A percentile compares a stretch with the other conserved stretches of the same genome.
Conservation (phyloP, 2,113 vertebrate genomes). For the Leiothrix lutea region DNA sequence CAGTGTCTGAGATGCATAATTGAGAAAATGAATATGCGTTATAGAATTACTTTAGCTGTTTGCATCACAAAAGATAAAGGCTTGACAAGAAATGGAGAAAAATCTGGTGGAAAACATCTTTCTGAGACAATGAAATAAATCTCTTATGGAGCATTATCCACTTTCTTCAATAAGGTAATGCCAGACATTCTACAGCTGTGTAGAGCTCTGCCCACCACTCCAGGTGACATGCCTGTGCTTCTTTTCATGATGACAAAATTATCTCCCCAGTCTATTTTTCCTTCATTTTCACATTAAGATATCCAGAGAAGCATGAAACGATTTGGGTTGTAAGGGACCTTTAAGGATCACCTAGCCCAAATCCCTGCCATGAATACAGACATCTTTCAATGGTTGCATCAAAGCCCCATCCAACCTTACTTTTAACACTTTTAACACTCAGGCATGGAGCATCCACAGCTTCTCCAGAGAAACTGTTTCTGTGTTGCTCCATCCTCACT, state of each 20-base stretch:
- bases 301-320: neutral
- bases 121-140: neutral
- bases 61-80: neutral
- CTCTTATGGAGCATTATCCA: neutral
- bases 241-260: neutral
- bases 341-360: neutral
- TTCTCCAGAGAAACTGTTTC: neutral
- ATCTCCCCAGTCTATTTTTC: neutral
- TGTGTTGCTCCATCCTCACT: neutral
- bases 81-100: neutral
- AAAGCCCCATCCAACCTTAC: neutral
- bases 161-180: neutral
- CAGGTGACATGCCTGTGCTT: neutral
- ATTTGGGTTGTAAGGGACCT: neutral
- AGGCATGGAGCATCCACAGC: neutral
- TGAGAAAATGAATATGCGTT: neutral
- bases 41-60: neutral
- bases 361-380: accelerated
- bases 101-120: neutral
- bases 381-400: neutral
- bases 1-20: neutral
- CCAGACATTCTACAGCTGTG: neutral
- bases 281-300: neutral
- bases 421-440: neutral
- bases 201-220: neutral